Base-by-base conservation (phyloP, 1,140 invertebrate species). In the Riptortus pedestris region DNA sequence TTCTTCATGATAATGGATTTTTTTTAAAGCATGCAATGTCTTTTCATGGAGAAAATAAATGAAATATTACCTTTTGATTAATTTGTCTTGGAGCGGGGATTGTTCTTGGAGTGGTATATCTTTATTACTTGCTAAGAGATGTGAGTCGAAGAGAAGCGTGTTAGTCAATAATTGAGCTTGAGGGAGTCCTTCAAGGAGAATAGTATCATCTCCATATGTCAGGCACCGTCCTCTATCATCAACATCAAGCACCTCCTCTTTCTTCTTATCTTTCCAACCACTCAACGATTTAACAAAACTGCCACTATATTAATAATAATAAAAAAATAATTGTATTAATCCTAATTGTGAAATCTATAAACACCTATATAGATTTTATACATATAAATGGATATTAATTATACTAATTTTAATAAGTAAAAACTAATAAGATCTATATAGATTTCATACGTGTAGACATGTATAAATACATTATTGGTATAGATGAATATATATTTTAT, bases 141-240 rank as follows among this genome's bases (percentile, higher is more conserved):
- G 71, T 7, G 61, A 47, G 66, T 82, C 72, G 33, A 88, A 73
- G 72, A 81, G 73, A 18, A 90, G 73, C 16, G 85, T 82, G 71
- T 90, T 90, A n/a, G 85, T 86, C 4, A 92, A 73, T 20, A 84
- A 72, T 75, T 83, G 79, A 16, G 87, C 87, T 78, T 91, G 88
- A 0, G 76, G 69, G 29, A 87, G 67, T 12, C 88, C 88, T 73
- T 84, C 80, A 48, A 90, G 70, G 3, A 90, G 73, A 22, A 88
- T 80, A 77, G 81, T 83, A 63, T 77, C 73, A 65, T 84, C 79
- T 63, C 76, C 76, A 69, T 82, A 80, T 0, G 78, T 74, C 28
- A 83, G 77, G 69, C 85, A 83, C 7, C 76, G 73, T 62, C 69
- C 76, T 29, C 80, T 74, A 67, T 88, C 80, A 77, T 80, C 87